Evolutionary conservation across 2,113 vertebrate genomes (phyloP), one percentile per base, ranked within the genome.

Genomic region (Osmerus eperlanus): DNA sequence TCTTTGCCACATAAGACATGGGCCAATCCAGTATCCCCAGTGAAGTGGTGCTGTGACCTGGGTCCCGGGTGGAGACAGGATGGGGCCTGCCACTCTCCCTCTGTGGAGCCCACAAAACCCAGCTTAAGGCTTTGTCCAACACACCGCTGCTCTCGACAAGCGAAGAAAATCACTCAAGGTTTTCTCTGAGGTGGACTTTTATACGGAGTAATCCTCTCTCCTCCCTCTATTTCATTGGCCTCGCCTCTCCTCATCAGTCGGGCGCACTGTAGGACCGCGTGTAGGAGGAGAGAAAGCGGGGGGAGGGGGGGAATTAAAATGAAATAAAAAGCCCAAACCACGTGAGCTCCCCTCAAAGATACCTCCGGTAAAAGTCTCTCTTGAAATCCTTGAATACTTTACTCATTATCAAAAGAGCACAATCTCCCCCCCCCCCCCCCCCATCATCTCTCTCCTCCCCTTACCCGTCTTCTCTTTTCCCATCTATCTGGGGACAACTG

Each of bases 61-160:
- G 13, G 29, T 41, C 3, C 0, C 0, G 7, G 23, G 62, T 1
- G 52, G 19, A 73, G 65, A 36, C 65, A 76, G 72, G 75, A 75
- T 53, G 66, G 67, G 65, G 71, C 60, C 75, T 80, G 81, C 83
- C 77, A 83, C 67, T 29, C 8, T 32, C 58, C 18, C 67, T 73
- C 78, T 77, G 67, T 75, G 72, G 23, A 56, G 65, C 75, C 32
- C 23, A n/a, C 0, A 66, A 60, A 67, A 65, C 47, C 71, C 53
- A 59, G 78, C 73, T 64, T 66, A 70, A 64, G 51, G 65, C 47
- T 54, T 23, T 28, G 47, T 67, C 65, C 54, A 6, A 18, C n/a
- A n/a, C 9, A 18, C n/a, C 54, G 54, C 54, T 56, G 54, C 54
- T 0, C 54, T 8, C 14, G 54, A 56, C 54, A 56, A 56, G 15